These are phyloP conservation scores for Octodon degus DNA, from an alignment of 2,113 vertebrate genomes.

Conservation along the genomic window DNA sequence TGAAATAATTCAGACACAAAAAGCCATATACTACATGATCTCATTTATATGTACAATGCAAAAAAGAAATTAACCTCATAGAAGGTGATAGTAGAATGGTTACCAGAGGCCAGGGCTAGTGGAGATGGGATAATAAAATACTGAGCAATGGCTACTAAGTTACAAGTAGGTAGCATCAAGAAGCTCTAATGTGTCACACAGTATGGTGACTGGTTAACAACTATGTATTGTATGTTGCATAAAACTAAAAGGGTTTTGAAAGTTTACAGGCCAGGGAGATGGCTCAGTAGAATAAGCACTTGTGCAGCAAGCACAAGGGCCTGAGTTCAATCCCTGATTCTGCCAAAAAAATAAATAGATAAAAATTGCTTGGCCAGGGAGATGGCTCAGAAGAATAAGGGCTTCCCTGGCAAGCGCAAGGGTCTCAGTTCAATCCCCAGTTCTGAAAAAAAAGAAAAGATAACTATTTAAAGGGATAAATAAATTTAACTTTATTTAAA, in stretches of 20 bases:
- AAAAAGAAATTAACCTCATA: neutral
- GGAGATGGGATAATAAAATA: too few relatives aligned
- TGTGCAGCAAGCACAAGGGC: too few relatives aligned
- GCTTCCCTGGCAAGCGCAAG: too few relatives aligned
- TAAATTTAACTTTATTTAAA: neutral
- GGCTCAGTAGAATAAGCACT: too few relatives aligned
- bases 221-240: neutral
- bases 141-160: neutral
- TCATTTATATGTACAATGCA: neutral
- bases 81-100: neutral
- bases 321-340: too few relatives aligned
- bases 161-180: neutral
- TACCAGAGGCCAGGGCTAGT: neutral
- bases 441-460: neutral
- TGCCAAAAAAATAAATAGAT: too few relatives aligned
- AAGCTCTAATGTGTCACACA: neutral
- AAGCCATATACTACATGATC: neutral
- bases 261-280: too few relatives aligned
- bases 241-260: neutral
- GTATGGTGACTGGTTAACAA: neutral
- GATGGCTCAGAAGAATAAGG: too few relatives aligned
- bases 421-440: too few relatives aligned
- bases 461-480: neutral
- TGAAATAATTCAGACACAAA: neutral
- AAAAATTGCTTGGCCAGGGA: too few relatives aligned